Conservation (phyloP, 2,113 vertebrate genomes). For the Rhombomys opimus region DNA sequence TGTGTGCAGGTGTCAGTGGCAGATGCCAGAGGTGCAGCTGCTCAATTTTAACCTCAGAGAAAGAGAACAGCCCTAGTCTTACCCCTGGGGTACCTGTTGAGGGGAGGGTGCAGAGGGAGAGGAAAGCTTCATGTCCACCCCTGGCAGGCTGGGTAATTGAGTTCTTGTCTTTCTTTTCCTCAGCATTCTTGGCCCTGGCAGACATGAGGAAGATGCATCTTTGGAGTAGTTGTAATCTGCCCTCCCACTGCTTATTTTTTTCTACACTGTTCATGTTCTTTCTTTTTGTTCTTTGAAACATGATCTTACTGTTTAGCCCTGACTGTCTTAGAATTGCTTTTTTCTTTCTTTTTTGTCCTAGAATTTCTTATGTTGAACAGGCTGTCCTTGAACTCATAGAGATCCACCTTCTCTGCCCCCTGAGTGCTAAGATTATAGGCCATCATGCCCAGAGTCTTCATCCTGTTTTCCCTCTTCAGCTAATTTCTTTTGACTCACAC, state of each 20-base stretch:
- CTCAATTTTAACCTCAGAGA: neutral
- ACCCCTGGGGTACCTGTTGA: neutral
- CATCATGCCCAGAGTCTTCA: neutral
- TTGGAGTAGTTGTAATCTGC: neutral
- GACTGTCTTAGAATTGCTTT: no score
- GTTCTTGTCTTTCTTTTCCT: neutral
- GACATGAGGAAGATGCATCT: neutral
- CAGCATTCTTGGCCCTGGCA: neutral
- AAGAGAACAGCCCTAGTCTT: neutral
- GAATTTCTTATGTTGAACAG: neutral
- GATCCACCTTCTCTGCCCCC: neutral
- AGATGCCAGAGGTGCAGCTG: neutral
- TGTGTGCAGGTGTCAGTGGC: neutral
- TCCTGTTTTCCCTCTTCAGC: neutral
- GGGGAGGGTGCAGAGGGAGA: neutral
- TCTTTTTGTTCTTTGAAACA: neutral
- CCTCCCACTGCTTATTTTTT: neutral
- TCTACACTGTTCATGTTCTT: neutral
- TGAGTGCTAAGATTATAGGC: neutral
- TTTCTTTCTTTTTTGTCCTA: neutral
- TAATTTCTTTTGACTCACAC: neutral
- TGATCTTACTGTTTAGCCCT: neutral
- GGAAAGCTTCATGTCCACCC: neutral
- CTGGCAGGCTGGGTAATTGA: neutral
- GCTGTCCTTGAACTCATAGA: neutral